Percentiles rank a stretch among this genome's conserved stretches.
These are phyloP conservation scores for Prionailurus bengalensis DNA, from an alignment of 2,113 vertebrate species.

Conservation along the genomic window DNA sequence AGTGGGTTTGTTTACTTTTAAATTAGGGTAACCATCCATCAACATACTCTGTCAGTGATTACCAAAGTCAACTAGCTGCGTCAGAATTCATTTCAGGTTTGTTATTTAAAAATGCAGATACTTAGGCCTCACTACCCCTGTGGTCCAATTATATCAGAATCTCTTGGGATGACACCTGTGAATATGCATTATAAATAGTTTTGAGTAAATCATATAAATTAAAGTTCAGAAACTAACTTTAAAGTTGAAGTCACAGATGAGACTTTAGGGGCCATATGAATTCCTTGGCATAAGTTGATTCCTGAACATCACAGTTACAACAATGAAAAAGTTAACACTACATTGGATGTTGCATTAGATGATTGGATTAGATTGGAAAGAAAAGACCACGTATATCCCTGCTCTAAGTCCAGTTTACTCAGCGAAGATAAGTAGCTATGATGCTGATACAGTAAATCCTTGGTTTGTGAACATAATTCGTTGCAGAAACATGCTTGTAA, in stretches of 20 bases:
- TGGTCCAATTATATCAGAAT: neutral
- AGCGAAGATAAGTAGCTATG: neutral
- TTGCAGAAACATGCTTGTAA: too few relatives aligned
- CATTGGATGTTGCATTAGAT: neutral
- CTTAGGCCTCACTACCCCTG: neutral
- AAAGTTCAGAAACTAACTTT: neutral
- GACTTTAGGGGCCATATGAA: neutral
- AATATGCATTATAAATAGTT: neutral
- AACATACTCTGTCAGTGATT: neutral
- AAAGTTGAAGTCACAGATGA: neutral
- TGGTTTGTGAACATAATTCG: too few relatives aligned
- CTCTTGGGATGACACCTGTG: neutral
- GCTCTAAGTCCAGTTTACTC: neutral
- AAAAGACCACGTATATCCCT: neutral
- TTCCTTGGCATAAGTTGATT: neutral
- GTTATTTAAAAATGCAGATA: conserved; percentile 36
- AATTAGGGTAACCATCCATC: neutral
- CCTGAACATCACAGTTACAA: neutral
- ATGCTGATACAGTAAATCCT: neutral
- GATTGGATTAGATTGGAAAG: neutral
- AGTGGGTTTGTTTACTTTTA: conserved; percentile 27
- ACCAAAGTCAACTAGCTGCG: neutral
- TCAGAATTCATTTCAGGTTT: conserved; percentile 16
- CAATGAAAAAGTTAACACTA: neutral
- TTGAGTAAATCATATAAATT: neutral